phyloP scores from a whole-genome alignment of 1,140 invertebrate genomes.

The Latrodectus geometricus region DNA sequence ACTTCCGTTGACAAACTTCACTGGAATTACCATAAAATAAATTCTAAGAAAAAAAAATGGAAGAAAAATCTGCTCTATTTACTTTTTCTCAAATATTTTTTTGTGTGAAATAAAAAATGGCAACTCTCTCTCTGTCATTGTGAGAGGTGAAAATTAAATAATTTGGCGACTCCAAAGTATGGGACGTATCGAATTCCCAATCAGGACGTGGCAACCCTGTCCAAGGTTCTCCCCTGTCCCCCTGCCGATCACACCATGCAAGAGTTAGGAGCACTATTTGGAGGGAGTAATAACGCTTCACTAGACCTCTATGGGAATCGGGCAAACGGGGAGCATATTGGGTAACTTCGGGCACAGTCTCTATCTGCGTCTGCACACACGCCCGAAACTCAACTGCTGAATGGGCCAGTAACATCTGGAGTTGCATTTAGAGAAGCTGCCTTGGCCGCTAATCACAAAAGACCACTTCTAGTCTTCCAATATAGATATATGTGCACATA shows the following conservation, averaged over 20 bases:
- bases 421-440: slow-evolving; percentile 31
- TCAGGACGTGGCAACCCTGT: slow-evolving; percentile 7
- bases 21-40: too few relatives aligned
- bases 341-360: slow-evolving; percentile 23
- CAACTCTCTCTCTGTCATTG: too few relatives aligned
- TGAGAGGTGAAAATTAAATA: too few relatives aligned
- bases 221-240: background rate
- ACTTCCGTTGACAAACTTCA: too few relatives aligned
- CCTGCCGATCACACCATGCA: background rate
- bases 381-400: slow-evolving; percentile 9
- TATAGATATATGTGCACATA: background rate
- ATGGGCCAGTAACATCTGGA: slow-evolving; percentile 37
- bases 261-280: background rate
- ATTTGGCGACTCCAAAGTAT: background rate
- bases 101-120: too few relatives aligned
- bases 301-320: slow-evolving; percentile 34
- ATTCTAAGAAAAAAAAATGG: too few relatives aligned
- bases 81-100: too few relatives aligned
- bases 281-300: slow-evolving; percentile 36
- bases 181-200: background rate
- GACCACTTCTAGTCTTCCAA: background rate
- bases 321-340: slow-evolving; percentile 39
- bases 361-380: slow-evolving; percentile 34
- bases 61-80: too few relatives aligned
- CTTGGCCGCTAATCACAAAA: slow-evolving; percentile 41